These are phyloP conservation scores for Hypomecis punctinalis DNA, from an alignment of 2,888 invertebrate species.

Conservation along the genomic window DNA sequence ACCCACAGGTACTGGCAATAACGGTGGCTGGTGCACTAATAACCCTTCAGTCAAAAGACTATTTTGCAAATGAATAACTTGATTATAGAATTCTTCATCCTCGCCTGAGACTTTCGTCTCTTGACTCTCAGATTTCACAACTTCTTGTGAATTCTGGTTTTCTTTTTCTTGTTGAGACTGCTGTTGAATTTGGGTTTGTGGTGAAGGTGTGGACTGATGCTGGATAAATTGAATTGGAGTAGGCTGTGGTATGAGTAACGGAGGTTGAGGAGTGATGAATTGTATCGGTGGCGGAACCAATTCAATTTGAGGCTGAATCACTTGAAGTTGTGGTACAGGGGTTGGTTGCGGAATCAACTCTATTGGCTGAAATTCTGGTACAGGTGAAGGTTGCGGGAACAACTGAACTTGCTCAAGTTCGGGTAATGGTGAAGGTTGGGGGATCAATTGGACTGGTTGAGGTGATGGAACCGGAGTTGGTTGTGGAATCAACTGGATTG, in stretches of 20 bases:
- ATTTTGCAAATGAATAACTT: conserved; percentile 21
- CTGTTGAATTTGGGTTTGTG: conserved; percentile 4
- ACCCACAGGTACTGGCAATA: conserved; percentile 27
- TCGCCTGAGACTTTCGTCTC: conserved; percentile 1
- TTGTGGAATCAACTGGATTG: background rate
- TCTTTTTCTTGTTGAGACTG: conserved; percentile 8
- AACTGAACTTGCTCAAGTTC: background rate
- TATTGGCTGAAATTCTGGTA: no score
- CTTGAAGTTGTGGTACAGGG: background rate
- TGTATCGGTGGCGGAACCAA: conserved; percentile 2
- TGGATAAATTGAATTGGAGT: conserved; percentile 2
- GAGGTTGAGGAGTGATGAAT: background rate
- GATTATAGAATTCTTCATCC: conserved; percentile 18
- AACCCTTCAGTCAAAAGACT: conserved; percentile 14
- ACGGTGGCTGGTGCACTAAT: conserved; percentile 11
- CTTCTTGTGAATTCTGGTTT: conserved; percentile 15
- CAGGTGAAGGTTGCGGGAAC: background rate
- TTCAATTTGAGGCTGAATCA: conserved; percentile 1
- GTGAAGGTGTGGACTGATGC: background rate
- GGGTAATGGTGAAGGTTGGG: background rate
- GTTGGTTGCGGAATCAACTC: background rate
- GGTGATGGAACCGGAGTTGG: background rate
- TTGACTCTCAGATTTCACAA: conserved; percentile 24
- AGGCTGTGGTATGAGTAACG: background rate
- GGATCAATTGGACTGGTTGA: background rate